Conservation (phyloP, 2,888 invertebrate species). For the Cantharis flavilabris region DNA sequence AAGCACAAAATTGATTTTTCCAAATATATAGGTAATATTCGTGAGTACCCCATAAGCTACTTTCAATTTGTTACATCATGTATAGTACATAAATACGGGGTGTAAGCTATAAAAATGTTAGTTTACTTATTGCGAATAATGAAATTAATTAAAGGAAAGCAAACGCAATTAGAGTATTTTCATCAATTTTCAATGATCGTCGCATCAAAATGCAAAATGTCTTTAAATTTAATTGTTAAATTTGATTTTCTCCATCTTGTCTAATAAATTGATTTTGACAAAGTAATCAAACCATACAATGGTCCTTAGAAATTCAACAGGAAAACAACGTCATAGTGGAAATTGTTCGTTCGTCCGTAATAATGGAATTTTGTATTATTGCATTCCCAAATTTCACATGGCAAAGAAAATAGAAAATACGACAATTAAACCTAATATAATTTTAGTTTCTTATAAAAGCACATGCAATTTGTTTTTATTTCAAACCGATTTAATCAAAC, state of each 20-base stretch:
- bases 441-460: neutral
- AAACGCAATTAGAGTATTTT: neutral
- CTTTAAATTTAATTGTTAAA: neutral
- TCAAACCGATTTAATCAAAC: neutral
- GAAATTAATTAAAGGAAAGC: neutral
- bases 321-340: neutral
- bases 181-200: neutral
- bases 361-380: slow-evolving; percentile 1
- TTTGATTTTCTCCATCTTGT: neutral
- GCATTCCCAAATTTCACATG: neutral
- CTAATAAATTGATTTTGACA: slow-evolving; percentile 15
- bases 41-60: neutral
- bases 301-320: slow-evolving; percentile 5
- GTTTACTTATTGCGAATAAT: neutral
- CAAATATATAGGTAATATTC: neutral
- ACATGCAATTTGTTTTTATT: neutral
- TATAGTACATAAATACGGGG: no score
- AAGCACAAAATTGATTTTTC: neutral
- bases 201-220: neutral
- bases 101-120: no score
- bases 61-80: neutral
- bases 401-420: neutral
- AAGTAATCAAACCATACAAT: slow-evolving; percentile 12
- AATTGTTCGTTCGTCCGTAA: neutral
- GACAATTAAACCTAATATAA: neutral